Percentiles rank a stretch among this genome's conserved stretches.
Evolutionary conservation across 2,797 vertebrate genomes (phyloP).

Genomic region (Pangasius djambal): DNA sequence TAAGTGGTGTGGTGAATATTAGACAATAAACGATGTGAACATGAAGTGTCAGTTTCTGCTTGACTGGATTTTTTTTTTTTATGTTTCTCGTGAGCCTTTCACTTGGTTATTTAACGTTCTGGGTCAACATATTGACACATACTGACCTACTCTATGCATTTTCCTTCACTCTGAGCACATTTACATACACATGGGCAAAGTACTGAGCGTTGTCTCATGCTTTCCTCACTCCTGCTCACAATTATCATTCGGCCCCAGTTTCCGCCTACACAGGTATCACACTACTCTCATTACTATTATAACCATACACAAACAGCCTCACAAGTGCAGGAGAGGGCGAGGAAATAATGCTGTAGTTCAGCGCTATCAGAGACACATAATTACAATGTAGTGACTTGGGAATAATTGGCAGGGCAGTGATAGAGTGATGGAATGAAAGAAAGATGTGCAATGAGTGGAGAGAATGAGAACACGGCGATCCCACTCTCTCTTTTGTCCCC

Average conservation of each 20-base stretch:
- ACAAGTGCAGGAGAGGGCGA: background rate
- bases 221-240: background rate
- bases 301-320: background rate
- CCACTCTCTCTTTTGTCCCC: slow-evolving; percentile 40
- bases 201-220: background rate
- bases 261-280: background rate
- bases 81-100: background rate
- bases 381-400: slow-evolving; percentile 6
- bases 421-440: background rate
- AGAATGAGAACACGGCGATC: background rate
- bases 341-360: background rate
- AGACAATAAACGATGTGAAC: background rate
- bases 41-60: background rate
- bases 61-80: background rate
- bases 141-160: background rate
- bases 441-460: background rate
- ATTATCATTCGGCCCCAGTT: background rate
- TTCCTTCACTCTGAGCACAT: background rate
- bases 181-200: background rate
- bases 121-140: background rate
- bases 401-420: slow-evolving; percentile 3
- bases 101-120: background rate
- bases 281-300: background rate
- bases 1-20: background rate
- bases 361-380: background rate